Evolutionary conservation across 2,797 vertebrate species (phyloP).

Genomic region (Sparidentex hasta): DNA sequence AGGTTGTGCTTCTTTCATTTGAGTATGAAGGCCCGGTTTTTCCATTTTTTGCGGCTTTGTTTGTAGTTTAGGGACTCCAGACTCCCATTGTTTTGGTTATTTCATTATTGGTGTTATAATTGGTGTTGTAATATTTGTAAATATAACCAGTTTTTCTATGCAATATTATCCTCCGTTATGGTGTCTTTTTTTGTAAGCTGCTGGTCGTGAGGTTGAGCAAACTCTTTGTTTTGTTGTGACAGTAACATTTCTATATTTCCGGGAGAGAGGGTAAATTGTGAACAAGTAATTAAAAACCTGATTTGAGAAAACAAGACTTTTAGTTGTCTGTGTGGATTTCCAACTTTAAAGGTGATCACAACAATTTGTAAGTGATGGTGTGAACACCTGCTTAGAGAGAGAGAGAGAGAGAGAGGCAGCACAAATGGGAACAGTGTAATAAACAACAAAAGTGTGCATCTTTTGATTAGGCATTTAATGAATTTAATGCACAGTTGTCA

Average conservation of each 20-base stretch:
- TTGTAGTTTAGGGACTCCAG: too few species aligned
- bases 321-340: not conserved
- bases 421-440: not conserved
- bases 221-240: not conserved
- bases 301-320: conserved; percentile 4
- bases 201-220: too few species aligned
- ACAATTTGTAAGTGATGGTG: not conserved
- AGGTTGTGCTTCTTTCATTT: too few species aligned
- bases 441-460: not conserved
- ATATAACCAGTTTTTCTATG: too few species aligned
- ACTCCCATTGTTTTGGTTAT: too few species aligned
- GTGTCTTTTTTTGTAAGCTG: too few species aligned
- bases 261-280: not conserved
- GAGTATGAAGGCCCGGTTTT: too few species aligned
- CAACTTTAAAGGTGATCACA: not conserved
- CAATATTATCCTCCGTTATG: too few species aligned
- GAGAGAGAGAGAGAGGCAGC: not conserved
- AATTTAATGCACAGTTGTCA: not conserved
- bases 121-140: too few species aligned
- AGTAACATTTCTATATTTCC: too few species aligned
- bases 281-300: not conserved
- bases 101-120: too few species aligned
- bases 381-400: not conserved
- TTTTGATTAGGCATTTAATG: not conserved
- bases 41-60: too few species aligned